A percentile compares a stretch with the other conserved stretches of the same genome.
These are phyloP conservation scores for Centroberyx gerrardi DNA, from an alignment of 2,797 vertebrate species.

Conservation along the genomic window DNA sequence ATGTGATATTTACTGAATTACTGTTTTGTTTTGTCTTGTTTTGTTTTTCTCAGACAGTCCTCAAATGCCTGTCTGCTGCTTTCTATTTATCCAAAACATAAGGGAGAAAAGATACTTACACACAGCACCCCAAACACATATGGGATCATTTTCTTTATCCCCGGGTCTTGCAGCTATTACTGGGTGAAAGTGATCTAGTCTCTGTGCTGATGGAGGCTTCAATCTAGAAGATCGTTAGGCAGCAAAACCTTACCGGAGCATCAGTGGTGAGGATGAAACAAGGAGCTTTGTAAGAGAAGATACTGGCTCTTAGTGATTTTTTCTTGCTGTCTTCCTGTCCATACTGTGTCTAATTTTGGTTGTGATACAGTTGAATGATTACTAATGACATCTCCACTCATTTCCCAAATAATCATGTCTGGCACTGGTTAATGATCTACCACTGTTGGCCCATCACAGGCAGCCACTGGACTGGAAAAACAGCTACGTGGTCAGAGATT, in stretches of 20 bases:
- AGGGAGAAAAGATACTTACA: slow-evolving; percentile 42
- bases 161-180: slow-evolving; percentile 51
- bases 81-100: slow-evolving; percentile 58
- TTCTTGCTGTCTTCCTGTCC: slow-evolving; percentile 20
- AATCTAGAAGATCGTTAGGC: slow-evolving; percentile 30
- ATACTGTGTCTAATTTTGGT: slow-evolving; percentile 23
- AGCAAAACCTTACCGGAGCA: slow-evolving; percentile 35
- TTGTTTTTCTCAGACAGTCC: slow-evolving; percentile 52
- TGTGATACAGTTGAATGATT: slow-evolving; percentile 34
- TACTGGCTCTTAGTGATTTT: slow-evolving; percentile 22
- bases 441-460: slow-evolving; percentile 7
- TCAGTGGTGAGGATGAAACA: neutral
- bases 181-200: slow-evolving; percentile 33
- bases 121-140: slow-evolving; percentile 51
- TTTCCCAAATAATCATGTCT: slow-evolving; percentile 3
- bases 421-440: slow-evolving; percentile 27
- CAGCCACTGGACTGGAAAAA: neutral
- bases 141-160: slow-evolving; percentile 65
- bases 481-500: no score
- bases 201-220: slow-evolving; percentile 39
- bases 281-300: slow-evolving; percentile 21
- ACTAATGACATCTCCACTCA: slow-evolving; percentile 29
- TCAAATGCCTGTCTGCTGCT: slow-evolving; percentile 55
- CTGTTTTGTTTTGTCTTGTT: slow-evolving; percentile 27
- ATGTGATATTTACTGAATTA: slow-evolving; percentile 57